Conservation (phyloP, 2,113 vertebrate species). For the human region GRCh38 chr15:35654501-35655000, state of each 20-base stretch:
- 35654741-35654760: conserved; percentile 68
- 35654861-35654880: conserved; percentile 28
- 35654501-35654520: conserved; percentile 91
- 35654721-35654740: conserved; percentile 66
- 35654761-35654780: conserved; percentile 50
- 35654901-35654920: neutral
- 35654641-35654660: conserved; percentile 87
- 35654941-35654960: neutral
- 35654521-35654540: conserved; percentile 95
- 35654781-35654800: conserved; percentile 52
- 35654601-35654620: conserved; percentile 91
- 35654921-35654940: neutral
- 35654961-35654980: neutral
- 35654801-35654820: conserved; percentile 46
- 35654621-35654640: conserved; percentile 86
- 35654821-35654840: conserved; percentile 19
- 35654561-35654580: conserved; percentile 93
- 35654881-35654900: conserved; percentile 25
- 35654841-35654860: conserved; percentile 48
- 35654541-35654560: conserved; percentile 90
- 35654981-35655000: conserved; percentile 19
- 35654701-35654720: conserved; percentile 66
- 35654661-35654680: conserved; percentile 84
- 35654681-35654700: conserved; percentile 71
- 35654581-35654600: conserved; percentile 87